Evolutionary conservation across 2,888 invertebrate genomes (phyloP).

Genomic region (Tenodera sinensis): DNA sequence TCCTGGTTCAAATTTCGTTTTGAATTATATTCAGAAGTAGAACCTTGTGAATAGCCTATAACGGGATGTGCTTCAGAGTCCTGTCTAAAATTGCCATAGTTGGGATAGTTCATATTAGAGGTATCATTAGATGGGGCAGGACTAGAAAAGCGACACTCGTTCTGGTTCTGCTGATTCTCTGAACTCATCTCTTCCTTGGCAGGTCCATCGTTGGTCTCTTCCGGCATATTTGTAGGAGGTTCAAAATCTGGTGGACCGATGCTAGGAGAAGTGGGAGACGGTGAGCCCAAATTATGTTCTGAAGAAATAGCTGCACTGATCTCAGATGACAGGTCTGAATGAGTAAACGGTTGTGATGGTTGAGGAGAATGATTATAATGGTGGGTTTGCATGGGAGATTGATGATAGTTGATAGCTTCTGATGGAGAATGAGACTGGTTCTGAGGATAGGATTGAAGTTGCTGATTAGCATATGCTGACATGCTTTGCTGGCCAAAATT

Average conservation of each 20-base stretch:
- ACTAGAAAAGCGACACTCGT: constrained; percentile 52
- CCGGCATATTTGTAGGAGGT: constrained; percentile 59
- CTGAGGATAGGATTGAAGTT: constrained; percentile 36
- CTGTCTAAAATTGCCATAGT: constrained; percentile 38
- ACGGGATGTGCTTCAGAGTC: constrained; percentile 36
- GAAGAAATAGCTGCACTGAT: constrained; percentile 75
- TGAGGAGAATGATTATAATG: constrained; percentile 48
- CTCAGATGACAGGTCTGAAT: constrained; percentile 71
- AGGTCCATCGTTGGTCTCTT: constrained; percentile 36
- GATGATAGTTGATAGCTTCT: constrained; percentile 38
- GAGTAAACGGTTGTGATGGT: constrained; percentile 53
- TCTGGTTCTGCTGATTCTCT: constrained; percentile 36
- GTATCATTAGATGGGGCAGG: constrained; percentile 41
- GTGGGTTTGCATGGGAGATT: constrained; percentile 46
- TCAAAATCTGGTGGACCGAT: constrained; percentile 70
- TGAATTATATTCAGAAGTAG: constrained; percentile 30
- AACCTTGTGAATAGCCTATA: constrained; percentile 36
- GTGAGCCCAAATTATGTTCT: constrained; percentile 58
- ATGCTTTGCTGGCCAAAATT: constrained; percentile 45
- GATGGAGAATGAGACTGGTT: constrained; percentile 38
- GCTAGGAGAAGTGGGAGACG: constrained; percentile 65
- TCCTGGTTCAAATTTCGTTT: constrained; percentile 52
- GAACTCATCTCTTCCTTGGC: constrained; percentile 41
- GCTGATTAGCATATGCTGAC: constrained; percentile 35
- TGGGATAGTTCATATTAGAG: constrained; percentile 36